These are phyloP conservation scores for Drosophila subobscura DNA, from an alignment of 1,140 invertebrate genomes.

Conservation along the genomic window DNA sequence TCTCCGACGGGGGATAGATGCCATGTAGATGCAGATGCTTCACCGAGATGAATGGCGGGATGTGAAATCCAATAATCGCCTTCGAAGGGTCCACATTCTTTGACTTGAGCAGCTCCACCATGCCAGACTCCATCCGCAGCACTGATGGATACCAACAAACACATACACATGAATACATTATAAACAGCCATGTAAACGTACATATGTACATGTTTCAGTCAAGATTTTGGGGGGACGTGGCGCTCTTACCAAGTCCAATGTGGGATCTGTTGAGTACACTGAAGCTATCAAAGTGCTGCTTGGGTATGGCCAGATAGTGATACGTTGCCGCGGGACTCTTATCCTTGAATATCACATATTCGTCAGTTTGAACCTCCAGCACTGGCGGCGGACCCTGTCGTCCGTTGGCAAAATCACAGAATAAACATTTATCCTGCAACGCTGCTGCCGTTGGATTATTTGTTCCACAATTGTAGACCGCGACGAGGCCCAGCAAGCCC, in stretches of 20 bases:
- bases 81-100: constrained; percentile 85
- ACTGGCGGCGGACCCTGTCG: constrained; percentile 84
- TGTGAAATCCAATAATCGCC: constrained; percentile 93
- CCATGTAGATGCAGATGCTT: constrained; percentile 94
- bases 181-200: too few species aligned
- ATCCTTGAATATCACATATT: constrained; percentile 91
- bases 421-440: constrained; percentile 85
- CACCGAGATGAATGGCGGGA: constrained; percentile 94
- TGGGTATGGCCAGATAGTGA: constrained; percentile 93
- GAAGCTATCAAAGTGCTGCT: constrained; percentile 89
- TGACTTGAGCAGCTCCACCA: constrained; percentile 47
- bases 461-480: constrained; percentile 14
- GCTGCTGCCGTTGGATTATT: not conserved
- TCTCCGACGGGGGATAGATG: constrained; percentile 90
- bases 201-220: too few species aligned
- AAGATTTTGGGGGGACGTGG: constrained; percentile 1
- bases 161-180: not conserved
- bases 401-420: constrained; percentile 89
- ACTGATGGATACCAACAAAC: constrained; percentile 27
- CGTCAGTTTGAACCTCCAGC: constrained; percentile 89
- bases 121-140: constrained; percentile 56
- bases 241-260: constrained; percentile 87
- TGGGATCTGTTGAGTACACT: constrained; percentile 87
- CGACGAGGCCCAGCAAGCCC: constrained; percentile 9
- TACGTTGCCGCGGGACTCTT: constrained; percentile 91